phyloP scores from a whole-genome alignment of 2,113 vertebrate species.

The Heliornis fulica region DNA sequence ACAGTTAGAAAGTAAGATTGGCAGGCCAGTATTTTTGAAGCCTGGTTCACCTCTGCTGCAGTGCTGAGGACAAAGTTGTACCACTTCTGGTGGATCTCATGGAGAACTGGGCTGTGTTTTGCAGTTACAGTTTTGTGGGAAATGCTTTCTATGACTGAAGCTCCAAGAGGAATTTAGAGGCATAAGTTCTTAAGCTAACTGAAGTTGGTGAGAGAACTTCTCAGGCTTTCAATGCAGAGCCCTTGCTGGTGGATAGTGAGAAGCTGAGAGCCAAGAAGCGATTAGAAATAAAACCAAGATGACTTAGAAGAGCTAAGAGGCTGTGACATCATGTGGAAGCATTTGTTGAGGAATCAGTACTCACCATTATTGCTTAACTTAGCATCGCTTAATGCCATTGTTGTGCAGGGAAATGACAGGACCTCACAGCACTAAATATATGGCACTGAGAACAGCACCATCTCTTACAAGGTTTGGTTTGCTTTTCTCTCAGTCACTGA shows the following conservation, averaged over 20 bases:
- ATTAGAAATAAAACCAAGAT: neutral
- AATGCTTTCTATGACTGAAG: neutral
- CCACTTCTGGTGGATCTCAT: neutral
- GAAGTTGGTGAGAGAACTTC: neutral
- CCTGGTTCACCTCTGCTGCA: neutral
- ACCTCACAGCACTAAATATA: neutral
- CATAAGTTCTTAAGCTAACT: neutral
- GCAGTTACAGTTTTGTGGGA: neutral
- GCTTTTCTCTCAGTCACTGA: neutral
- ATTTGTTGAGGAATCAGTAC: neutral
- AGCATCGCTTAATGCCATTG: neutral
- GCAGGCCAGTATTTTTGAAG: neutral
- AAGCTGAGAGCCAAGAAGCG: neutral
- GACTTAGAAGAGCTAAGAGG: neutral
- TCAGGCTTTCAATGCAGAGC: neutral
- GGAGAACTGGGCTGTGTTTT: neutral
- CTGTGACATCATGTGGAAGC: neutral
- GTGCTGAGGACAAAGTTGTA: neutral
- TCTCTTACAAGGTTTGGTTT: neutral
- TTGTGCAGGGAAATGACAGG: neutral
- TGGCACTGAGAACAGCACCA: neutral
- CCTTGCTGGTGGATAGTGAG: neutral
- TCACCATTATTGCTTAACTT: accelerated
- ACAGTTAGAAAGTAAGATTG: neutral
- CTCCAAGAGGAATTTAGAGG: neutral